Evolutionary conservation across 2,113 vertebrate species (phyloP).

Genomic region (Equus przewalskii): DNA sequence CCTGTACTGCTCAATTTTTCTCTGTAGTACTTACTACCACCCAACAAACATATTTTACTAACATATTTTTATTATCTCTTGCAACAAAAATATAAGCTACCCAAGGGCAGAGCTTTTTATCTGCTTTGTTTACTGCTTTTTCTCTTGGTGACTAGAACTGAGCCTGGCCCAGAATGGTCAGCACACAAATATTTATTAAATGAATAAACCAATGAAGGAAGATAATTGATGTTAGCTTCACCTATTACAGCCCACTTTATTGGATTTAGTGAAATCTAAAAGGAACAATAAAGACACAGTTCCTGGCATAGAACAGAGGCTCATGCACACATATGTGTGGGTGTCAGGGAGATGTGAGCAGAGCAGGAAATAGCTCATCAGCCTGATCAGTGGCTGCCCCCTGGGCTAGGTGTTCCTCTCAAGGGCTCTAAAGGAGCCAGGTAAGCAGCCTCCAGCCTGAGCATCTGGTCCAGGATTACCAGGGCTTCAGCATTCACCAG

Average conservation of each 20-base stretch:
- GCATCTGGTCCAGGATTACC: not conserved
- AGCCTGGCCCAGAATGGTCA: not conserved
- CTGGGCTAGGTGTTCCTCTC: not conserved
- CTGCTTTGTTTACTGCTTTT: not conserved
- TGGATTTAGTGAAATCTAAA: not conserved
- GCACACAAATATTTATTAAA: not conserved
- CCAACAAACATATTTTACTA: not conserved
- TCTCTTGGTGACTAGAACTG: not conserved
- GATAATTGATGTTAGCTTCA: not conserved
- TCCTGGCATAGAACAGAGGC: not conserved
- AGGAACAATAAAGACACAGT: not conserved
- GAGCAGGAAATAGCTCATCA: not conserved
- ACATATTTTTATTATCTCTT: not conserved
- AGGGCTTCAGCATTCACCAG: not conserved
- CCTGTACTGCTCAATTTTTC: not conserved
- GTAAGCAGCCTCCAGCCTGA: not conserved
- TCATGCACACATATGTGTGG: not conserved
- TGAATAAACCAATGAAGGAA: not conserved
- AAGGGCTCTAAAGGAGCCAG: not conserved
- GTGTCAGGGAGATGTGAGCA: not conserved
- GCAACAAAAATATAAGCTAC: not conserved
- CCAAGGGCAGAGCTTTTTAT: not conserved
- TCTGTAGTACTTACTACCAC: not conserved
- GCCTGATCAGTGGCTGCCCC: not conserved
- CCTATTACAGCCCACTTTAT: not conserved